Evolutionary conservation across 2,113 vertebrate species (phyloP), one percentile per base, ranked within the genome.

Genomic region (Chamaetylas fuelleborni): DNA sequence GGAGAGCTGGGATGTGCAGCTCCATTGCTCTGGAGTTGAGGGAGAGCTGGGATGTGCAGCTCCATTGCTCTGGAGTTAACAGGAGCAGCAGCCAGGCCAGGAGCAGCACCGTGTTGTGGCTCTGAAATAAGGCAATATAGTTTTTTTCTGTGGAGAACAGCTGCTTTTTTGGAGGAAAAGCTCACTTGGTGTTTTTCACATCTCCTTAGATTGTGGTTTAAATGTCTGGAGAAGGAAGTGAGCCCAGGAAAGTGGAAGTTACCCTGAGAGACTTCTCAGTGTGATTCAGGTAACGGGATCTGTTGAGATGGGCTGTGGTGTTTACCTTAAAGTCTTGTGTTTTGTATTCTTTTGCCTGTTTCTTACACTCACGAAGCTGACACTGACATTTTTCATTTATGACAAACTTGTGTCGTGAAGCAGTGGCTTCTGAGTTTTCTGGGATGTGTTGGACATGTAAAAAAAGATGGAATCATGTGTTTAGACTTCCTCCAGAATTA

Each of bases 161-260:
- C 0, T 2, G 24, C 28, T 69, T 5, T 24, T 9, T 23, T 20
- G 12, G 26, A 4, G 29, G 18, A 9, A 3, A 22, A 23, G 6
- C 14, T 42, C 42, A 60, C 15, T 8, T 14, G 4, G 8, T 36
- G 14, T 20, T 33, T 8, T 3, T 1, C 0, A 2, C 8, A 0
- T n/a, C 14, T 66, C 26, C 77, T 50, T 34, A 95, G 95, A 5
- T 19, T 53, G 80, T 47, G 40, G 6, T 90, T 95, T 96, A 78
- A 81, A 97, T 95, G 96, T 67, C 92, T 48, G 92, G 7, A 61
- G 95, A 95, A 88, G 70, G 77, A 96, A 47, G 81, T n/a, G 81
- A 92, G 82, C n/a, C 36, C 28, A 10, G 72, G 19, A 70, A 76
- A 80, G 76, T 95, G 81, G 60, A 95, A 81, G 73, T 73, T 96